Evolutionary conservation across 2,888 invertebrate genomes (phyloP).

Genomic region (Chironomus tentans): DNA sequence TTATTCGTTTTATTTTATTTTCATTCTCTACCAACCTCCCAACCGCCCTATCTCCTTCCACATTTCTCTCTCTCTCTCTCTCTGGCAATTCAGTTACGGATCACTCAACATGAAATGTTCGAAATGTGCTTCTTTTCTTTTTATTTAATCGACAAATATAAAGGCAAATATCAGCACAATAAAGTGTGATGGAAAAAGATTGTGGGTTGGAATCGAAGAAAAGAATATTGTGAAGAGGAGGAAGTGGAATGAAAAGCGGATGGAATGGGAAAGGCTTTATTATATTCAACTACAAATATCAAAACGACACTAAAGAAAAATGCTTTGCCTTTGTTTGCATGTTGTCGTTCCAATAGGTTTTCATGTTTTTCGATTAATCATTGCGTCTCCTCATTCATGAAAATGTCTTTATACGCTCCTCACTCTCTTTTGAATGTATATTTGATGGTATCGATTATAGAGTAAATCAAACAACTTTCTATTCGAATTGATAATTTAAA

Average conservation of each 20-base stretch:
- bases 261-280: neutral
- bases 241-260: neutral
- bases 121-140: slow-evolving; percentile 1
- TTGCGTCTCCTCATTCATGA: neutral
- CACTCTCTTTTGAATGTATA: neutral
- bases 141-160: slow-evolving; percentile 23
- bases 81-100: slow-evolving; percentile 2
- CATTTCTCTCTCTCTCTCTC: too few relatives aligned
- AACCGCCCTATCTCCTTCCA: neutral
- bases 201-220: neutral
- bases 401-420: neutral
- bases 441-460: neutral
- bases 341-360: neutral
- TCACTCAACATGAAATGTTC: slow-evolving; percentile 19
- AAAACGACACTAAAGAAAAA: neutral
- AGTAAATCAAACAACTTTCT: too few relatives aligned
- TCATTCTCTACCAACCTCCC: neutral
- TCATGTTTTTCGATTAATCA: slow-evolving; percentile 3
- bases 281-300: neutral
- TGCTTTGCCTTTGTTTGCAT: neutral
- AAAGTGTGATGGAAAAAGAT: neutral
- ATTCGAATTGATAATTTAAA: too few relatives aligned
- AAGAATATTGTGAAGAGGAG: neutral
- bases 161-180: slow-evolving; percentile 14
- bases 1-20: neutral